Evolutionary conservation across 2,113 vertebrate species (phyloP), one percentile per base, ranked within the genome.

Genomic region (Forbesichthys papilliferus): DNA sequence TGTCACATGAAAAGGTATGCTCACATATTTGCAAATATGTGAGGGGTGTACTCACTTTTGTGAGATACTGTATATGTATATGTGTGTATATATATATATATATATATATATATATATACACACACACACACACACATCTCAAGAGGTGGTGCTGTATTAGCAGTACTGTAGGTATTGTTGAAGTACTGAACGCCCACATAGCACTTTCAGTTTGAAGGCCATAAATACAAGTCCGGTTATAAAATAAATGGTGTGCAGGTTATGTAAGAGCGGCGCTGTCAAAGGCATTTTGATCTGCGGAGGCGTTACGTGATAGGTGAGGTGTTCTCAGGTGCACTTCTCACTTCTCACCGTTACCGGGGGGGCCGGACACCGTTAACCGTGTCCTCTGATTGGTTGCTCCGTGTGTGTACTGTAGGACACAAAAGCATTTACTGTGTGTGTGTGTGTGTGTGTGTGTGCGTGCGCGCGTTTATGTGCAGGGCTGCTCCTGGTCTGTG

Each of bases 401-500:
- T 27, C 34, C 11, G 13, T 16, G 59, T 74, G n/a, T 55, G 9
- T 56, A 4, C n/a, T 33, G 13, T 49, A 20, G 27, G 54, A 3
- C 13, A 52, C 49, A 52, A 5, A 42, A 3, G 7, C 4, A 42
- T 8, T 52, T 52, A 12, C 8, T 59, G 52, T 34, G 33, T 18
- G 48, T 59, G 9, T 48, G 0, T 9, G 11, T 66, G 55, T 1
- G 1, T 63, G 9, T 12, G 52, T 58, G 61, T 42, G 3, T 64
- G 12, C 64, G 12, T 68, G 3, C 54, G 61, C 12, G 13, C 66
- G 11, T 77, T 87, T 75, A 73, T 78, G 87, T 80, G 4, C 88
- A 99, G 98, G 98, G 98, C 73, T 99, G 98, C 81, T 99, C 98
- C 0, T 99, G 97, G 98, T 99, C 97, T 11, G 96, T 99, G 77